These are phyloP conservation scores for Oxytorus armatus DNA, from an alignment of 2,888 invertebrate genomes.

Conservation along the genomic window DNA sequence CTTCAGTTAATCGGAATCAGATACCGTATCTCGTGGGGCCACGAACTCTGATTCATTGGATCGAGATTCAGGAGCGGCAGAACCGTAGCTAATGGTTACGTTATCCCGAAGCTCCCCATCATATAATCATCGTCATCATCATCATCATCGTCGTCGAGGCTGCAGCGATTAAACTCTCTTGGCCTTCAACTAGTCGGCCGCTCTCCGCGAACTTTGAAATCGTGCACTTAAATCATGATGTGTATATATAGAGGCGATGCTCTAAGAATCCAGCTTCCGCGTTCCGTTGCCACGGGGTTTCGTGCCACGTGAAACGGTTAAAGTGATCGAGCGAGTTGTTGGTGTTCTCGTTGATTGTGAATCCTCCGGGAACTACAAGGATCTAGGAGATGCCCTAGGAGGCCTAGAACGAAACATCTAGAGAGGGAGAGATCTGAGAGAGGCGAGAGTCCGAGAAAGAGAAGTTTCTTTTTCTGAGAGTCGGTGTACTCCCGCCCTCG, in stretches of 20 bases:
- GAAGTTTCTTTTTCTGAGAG: not conserved
- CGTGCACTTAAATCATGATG: conserved; percentile 64
- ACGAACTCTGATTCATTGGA: conserved; percentile 45
- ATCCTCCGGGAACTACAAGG: conserved; percentile 52
- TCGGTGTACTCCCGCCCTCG: conserved; percentile 5
- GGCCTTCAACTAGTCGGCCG: conserved; percentile 47
- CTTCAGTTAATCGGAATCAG: conserved; percentile 36
- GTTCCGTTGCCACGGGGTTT: conserved; percentile 55
- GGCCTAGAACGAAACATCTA: conserved; percentile 27
- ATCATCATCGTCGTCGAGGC: conserved; percentile 43
- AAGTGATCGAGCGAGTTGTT: conserved; percentile 57
- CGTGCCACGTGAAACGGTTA: conserved; percentile 55
- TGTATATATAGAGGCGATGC: conserved; percentile 10
- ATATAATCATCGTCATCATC: conserved; percentile 48
- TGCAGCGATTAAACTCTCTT: conserved; percentile 67
- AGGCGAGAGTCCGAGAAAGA: not conserved
- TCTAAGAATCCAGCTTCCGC: conserved; percentile 64
- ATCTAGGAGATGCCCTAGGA: conserved; percentile 45
- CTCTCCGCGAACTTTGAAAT: conserved; percentile 62
- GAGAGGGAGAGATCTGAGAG: not conserved
- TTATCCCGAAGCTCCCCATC: conserved; percentile 41
- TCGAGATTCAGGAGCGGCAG: conserved; percentile 53
- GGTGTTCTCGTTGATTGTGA: conserved; percentile 51
- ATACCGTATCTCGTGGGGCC: conserved; percentile 45
- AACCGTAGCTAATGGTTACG: conserved; percentile 59